phyloP scores from a whole-genome alignment of 2,113 vertebrate species.

The Crotalus tigris region DNA sequence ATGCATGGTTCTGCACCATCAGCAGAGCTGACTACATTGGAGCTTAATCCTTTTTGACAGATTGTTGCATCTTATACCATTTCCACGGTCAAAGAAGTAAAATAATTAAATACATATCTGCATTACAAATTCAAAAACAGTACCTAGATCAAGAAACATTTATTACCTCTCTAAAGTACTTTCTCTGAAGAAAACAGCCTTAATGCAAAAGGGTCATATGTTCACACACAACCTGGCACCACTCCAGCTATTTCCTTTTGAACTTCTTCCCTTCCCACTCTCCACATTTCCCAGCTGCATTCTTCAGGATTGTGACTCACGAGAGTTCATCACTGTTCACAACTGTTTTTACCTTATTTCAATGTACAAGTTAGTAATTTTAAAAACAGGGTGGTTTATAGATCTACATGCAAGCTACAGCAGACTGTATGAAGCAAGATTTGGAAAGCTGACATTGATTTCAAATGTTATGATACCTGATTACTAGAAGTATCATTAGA shows the following conservation, averaged over 20 bases:
- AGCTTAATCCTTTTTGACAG: conserved; percentile 58
- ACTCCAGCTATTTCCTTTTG: not conserved
- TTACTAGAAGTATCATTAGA: not conserved
- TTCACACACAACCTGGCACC: not conserved
- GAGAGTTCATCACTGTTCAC: not conserved
- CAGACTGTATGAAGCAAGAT: not conserved
- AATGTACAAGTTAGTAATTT: not conserved
- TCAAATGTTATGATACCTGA: not conserved
- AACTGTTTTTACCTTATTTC: not conserved
- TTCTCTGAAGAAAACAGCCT: not conserved
- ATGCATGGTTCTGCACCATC: conserved; percentile 54
- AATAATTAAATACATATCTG: conserved; percentile 10
- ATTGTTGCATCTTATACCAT: conserved; percentile 28
- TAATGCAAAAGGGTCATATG: not conserved
- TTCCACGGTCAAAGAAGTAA: conserved; percentile 21
- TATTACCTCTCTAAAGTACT: not conserved
- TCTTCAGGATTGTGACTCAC: not conserved
- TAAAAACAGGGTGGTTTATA: not conserved
- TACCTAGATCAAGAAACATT: not conserved
- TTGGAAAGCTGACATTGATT: not conserved
- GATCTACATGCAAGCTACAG: not conserved
- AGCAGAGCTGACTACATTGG: conserved; percentile 59
- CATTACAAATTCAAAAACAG: conserved; percentile 37
- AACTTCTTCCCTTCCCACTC: not conserved
- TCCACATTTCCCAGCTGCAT: conserved; percentile 1